A percentile compares a stretch with the other conserved stretches of the same genome.
These are phyloP conservation scores for Stichodactyla helianthus DNA, from an alignment of 64 coral and sea anemone genomes.

Conservation along the genomic window DNA sequence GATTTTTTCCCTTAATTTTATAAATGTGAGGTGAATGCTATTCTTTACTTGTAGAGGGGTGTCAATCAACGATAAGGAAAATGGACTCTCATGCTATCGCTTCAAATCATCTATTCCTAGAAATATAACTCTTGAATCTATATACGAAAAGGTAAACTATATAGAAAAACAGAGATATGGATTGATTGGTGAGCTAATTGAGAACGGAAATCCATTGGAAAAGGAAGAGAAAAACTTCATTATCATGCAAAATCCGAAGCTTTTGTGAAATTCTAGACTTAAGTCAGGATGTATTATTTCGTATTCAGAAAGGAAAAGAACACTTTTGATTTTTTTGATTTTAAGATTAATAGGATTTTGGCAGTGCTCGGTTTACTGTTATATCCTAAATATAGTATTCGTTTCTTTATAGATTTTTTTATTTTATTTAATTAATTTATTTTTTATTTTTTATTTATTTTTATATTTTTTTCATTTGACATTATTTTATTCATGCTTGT, in stretches of 20 bases:
- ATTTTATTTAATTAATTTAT: too few species aligned
- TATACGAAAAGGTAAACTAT: not conserved
- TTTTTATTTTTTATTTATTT: not conserved
- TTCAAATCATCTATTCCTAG: not conserved
- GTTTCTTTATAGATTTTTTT: too few species aligned
- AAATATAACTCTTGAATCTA: constrained; percentile 5
- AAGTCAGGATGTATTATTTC: not conserved
- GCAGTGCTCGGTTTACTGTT: not conserved
- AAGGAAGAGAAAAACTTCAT: not conserved
- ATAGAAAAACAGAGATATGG: not conserved
- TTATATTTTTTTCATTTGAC: not conserved
- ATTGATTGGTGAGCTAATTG: constrained; percentile 1
- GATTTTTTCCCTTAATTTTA: not conserved
- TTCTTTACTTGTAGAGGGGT: not conserved
- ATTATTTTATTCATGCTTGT: not conserved
- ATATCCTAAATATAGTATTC: too few species aligned
- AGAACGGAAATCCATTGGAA: not conserved
- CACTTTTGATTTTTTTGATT: not conserved
- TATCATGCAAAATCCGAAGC: not conserved
- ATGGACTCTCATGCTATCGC: not conserved
- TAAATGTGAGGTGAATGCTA: not conserved
- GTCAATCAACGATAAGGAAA: not conserved
- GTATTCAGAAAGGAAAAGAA: not conserved
- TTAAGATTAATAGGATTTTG: not conserved
- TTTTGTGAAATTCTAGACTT: not conserved